A percentile compares a stretch with the other conserved stretches of the same genome.
These are phyloP conservation scores for Oncorhynchus mykiss DNA, from an alignment of 2,113 vertebrate genomes.

Conservation along the genomic window DNA sequence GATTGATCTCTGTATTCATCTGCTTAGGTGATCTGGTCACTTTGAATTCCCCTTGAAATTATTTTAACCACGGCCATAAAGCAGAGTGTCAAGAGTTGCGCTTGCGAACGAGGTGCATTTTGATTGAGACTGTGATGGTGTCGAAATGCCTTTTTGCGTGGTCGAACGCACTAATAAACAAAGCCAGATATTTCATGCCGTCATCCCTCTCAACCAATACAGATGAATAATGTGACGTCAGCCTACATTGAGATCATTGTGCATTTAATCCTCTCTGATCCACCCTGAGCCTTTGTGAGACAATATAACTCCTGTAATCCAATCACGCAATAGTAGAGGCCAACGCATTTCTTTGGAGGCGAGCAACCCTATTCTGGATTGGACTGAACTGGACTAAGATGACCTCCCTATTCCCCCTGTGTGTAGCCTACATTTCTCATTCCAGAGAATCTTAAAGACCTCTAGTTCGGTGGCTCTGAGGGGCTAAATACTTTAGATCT, in stretches of 20 bases:
- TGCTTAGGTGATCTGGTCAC: background rate
- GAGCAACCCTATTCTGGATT: background rate
- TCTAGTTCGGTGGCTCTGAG: no score
- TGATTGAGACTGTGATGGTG: background rate
- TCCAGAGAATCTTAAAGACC: background rate
- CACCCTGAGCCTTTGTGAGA: no score
- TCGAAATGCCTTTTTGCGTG: background rate
- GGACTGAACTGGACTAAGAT: background rate
- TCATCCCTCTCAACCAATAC: no score
- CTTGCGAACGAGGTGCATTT: background rate
- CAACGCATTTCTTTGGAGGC: no score
- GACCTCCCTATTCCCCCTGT: background rate
- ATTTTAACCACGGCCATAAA: background rate
- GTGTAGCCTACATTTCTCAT: background rate
- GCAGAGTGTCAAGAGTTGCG: background rate
- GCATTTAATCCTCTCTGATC: no score
- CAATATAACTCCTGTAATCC: no score
- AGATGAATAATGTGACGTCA: no score
- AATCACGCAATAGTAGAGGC: no score
- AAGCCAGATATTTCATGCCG: no score
- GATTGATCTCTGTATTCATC: conserved; percentile 3
- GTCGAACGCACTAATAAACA: no score
- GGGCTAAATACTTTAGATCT: background rate
- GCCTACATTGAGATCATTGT: no score
- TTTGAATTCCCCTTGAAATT: background rate